A percentile compares a stretch with the other conserved stretches of the same genome.
Conservation (phyloP, 30 jellyfish, hydroid and myxozoan species). For the Hydractinia echinata region DNA sequence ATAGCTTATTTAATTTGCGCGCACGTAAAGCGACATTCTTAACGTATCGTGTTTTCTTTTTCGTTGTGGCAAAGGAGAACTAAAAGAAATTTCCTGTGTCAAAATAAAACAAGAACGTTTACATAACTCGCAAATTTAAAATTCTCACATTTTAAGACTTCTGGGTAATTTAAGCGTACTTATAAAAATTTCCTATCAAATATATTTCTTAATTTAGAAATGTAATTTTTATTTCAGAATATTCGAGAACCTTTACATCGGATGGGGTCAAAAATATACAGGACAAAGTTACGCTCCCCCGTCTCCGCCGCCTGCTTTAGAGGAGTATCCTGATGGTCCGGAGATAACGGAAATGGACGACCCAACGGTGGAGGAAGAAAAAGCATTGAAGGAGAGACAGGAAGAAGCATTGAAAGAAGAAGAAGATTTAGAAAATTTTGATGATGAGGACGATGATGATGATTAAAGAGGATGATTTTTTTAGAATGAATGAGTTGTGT, state of each 20-base stretch:
- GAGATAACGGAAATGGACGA: slow-evolving; percentile 76
- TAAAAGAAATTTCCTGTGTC: no score
- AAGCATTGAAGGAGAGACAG: slow-evolving; percentile 70
- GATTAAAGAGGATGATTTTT: no score
- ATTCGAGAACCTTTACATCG: slow-evolving; percentile 77
- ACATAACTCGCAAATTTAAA: no score
- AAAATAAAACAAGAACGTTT: no score
- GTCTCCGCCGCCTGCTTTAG: slow-evolving; percentile 64
- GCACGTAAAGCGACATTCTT: no score
- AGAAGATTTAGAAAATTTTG: slow-evolving; percentile 85
- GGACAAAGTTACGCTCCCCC: slow-evolving; percentile 71
- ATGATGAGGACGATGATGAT: slow-evolving; percentile 88
- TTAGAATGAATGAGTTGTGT: no score
- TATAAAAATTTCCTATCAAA: no score
- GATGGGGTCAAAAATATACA: slow-evolving; percentile 79
- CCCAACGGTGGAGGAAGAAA: slow-evolving; percentile 92
- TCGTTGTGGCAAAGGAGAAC: no score
- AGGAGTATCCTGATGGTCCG: slow-evolving; percentile 76
- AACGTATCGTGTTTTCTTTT: no score
- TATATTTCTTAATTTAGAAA: neutral
- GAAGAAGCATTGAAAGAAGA: slow-evolving; percentile 81
- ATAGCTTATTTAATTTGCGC: no score
- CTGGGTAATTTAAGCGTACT: no score
- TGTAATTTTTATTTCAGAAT: slow-evolving; percentile 28
- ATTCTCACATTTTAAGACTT: no score